Conservation (phyloP, 2,113 vertebrate species). For the Archilochus colubris region DNA sequence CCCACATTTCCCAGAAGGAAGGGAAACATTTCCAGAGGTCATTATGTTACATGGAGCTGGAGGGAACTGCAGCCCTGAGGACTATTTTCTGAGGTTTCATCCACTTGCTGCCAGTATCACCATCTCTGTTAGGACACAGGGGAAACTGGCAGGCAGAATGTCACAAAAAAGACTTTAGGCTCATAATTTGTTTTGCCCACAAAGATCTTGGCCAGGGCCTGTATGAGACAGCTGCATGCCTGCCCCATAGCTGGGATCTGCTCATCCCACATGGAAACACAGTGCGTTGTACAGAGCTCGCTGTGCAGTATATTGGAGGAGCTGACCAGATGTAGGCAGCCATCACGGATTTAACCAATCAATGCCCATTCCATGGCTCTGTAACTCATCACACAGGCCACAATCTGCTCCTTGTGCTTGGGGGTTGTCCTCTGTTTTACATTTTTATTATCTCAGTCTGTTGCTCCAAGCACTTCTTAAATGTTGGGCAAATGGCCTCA, state of each 20-base stretch:
- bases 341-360: not conserved
- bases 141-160: not conserved
- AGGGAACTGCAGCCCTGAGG: not conserved
- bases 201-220: not conserved
- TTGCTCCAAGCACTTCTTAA: not conserved
- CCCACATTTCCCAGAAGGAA: not conserved
- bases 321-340: not conserved
- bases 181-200: not conserved
- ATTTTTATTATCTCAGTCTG: not conserved
- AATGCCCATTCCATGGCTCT: not conserved
- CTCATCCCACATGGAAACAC: not conserved
- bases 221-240: too few relatives aligned
- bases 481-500: not conserved
- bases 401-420: not conserved
- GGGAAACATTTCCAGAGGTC: not conserved
- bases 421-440: not conserved
- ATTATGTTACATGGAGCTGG: rapidly evolving
- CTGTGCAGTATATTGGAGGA: not conserved
- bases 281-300: not conserved
- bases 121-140: not conserved
- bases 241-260: not conserved
- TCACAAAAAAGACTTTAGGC: not conserved
- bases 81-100: not conserved
- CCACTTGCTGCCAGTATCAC: not conserved
- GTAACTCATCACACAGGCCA: not conserved